phyloP scores from a whole-genome alignment of 2,113 vertebrate species.

The Rhinichthys klamathensis region DNA sequence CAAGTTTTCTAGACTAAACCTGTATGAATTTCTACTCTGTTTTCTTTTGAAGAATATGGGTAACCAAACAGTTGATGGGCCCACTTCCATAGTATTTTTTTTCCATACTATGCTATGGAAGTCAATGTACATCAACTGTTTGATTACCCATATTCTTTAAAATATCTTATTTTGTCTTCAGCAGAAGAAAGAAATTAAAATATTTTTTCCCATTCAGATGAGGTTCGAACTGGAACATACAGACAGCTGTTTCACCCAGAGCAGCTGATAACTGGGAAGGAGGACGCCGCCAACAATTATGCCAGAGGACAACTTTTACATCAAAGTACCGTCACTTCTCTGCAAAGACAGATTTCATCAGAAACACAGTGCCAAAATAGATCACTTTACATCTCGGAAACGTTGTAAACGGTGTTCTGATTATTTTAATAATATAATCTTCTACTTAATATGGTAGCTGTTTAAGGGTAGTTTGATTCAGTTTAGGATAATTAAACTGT shows the following conservation, averaged over 20 bases:
- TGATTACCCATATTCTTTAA: too few relatives aligned
- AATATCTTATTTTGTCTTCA: too few relatives aligned
- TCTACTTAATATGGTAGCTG: background rate
- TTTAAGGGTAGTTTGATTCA: background rate
- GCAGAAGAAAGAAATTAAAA: too few relatives aligned
- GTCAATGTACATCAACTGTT: too few relatives aligned
- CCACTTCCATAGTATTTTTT: too few relatives aligned
- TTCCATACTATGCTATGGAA: too few relatives aligned
- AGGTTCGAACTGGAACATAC: constrained; percentile 51
- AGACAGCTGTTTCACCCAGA: constrained; percentile 40
- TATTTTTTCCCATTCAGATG: constrained; percentile 34
- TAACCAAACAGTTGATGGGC: too few relatives aligned
- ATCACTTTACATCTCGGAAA: constrained; percentile 28
- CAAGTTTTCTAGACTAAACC: too few relatives aligned
- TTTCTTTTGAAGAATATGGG: too few relatives aligned
- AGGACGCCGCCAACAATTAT: constrained; percentile 54
- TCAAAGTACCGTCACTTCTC: constrained; percentile 9
- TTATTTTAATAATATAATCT: constrained; percentile 4
- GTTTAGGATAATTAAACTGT: constrained; percentile 8
- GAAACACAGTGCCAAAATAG: constrained; percentile 7
- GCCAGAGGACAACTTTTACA: constrained; percentile 40
- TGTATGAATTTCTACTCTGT: too few relatives aligned
- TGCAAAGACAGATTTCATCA: background rate
- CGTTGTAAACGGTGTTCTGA: constrained; percentile 1
- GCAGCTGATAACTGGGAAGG: constrained; percentile 31